Conservation (phyloP, 2,888 invertebrate genomes). For the Junonia oenone region DNA sequence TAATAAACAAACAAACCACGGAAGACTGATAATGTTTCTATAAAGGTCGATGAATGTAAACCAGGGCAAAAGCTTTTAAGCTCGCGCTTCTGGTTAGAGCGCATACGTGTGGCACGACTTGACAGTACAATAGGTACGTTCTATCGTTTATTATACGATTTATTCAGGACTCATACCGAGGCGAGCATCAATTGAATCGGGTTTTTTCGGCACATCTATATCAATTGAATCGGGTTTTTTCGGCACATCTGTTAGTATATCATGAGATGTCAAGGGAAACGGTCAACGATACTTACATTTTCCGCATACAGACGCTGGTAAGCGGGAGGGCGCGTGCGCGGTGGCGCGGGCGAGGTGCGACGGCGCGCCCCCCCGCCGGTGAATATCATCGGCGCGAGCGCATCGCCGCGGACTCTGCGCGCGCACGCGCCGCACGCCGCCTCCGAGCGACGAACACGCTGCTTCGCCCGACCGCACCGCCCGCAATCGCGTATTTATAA, state of each 20-base stretch:
- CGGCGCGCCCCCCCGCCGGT: slow-evolving; percentile 77
- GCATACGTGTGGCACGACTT: background rate
- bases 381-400: slow-evolving; percentile 72
- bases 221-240: background rate
- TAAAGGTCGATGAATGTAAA: slow-evolving; percentile 5
- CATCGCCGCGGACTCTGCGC: slow-evolving; percentile 40
- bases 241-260: background rate
- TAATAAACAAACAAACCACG: slow-evolving; percentile 2
- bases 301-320: slow-evolving; percentile 48
- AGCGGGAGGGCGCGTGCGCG: slow-evolving; percentile 46
- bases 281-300: slow-evolving; percentile 48
- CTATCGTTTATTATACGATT: background rate
- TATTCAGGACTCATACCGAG: too few relatives aligned
- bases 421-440: slow-evolving; percentile 30
- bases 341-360: slow-evolving; percentile 65
- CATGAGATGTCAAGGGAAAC: background rate
- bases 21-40: background rate
- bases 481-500: slow-evolving; percentile 67
- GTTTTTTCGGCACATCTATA: background rate
- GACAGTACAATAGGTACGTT: background rate
- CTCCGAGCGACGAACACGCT: slow-evolving; percentile 18
- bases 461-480: slow-evolving; percentile 32
- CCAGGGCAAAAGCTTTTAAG: slow-evolving; percentile 11
- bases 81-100: background rate
- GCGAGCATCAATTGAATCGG: background rate